Base-by-base conservation (phyloP, 2,113 vertebrate species). In the Merops nubicus region DNA sequence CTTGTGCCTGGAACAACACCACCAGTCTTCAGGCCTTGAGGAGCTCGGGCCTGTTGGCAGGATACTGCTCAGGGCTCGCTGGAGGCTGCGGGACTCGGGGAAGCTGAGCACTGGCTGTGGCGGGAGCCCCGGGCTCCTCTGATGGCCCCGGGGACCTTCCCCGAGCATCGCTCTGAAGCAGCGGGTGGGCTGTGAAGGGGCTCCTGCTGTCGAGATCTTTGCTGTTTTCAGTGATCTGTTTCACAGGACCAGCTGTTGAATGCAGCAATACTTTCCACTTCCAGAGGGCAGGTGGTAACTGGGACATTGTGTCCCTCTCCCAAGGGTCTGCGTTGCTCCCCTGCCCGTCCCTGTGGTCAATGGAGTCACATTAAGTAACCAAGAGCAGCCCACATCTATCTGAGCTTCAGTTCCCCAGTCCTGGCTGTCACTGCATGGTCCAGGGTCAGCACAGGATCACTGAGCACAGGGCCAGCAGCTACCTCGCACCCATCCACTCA, bases 1-100 rank as follows among this genome's bases (percentile, higher is more conserved):
- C 85, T 98, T 98, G 94, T 97, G 74, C 69, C 31, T 74, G 67
- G 93, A 97, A 97, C 96, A 98, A 96, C 88, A 94, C 82, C n/a
- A n/a, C 73, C 85, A 97, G 80, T 97, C 94, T 97, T 94, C 2
- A 1, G 45, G 89, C 59, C 63, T 67, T 45, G 62, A 95, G 93
- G 88, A 91, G 72, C 88, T 94, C 70, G 34, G n/a, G 34, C 77
- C 70, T 87, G 80, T 87, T 60, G 69, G 88, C 74, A 82, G 36
- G 84, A 94, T 4, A 21, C 64, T 88, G 88, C 80, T 88, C 53
- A 34, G 76, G 34, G 60, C 82, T 86, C 0, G 0, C 43, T 0
- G 2, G 68, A 53, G 92, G 59, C 87, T 9, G 84, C 0, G 12
- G 91, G 89, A 53, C 22, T 14, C 0, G 0, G 87, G 59, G 91